Base-by-base conservation (phyloP, 2,888 invertebrate species). In the Drosophila koepferae region DNA sequence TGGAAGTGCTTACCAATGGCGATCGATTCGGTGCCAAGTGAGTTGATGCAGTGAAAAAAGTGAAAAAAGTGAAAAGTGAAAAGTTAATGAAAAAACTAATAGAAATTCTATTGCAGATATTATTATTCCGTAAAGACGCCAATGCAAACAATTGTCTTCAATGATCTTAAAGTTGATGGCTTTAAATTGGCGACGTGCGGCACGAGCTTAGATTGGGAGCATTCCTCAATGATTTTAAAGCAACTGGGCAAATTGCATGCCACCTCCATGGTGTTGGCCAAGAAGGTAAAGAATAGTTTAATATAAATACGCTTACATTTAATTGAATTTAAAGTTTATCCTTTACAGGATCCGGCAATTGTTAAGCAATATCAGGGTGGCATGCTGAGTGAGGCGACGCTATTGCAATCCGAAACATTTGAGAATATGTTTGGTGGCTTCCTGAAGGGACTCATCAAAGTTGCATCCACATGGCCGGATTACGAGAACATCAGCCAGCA, bases 181-280 rank as follows among this genome's bases (percentile, higher is more conserved):
- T 95, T 92, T 75, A 90, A 91, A 14, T 93, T 94, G 91, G 93
- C 94, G 0, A 93, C 94, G 54, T 93, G 95, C n/a, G 93, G 93
- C 60, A 69, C 89, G 38, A 95, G 95, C 3, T 91, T 95, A 38
- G 94, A 95, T 86, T 91, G 94, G 74, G 86, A 91, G 1, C 95
- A 95, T 79, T 93, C 93, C 66, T 83, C 92, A 40, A 68, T 94
- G 54, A 93, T 94, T 1, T 81, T 95, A 5, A 92, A 93, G 62
- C 94, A 94, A 76, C 87, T 95, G 74, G 95, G 94, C 0, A 93
- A 92, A 66, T 93, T 94, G 74, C 95, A 95, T 78, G 95, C 94
- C 1, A 92, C 93, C 16, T 94, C 95, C 0, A 93, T 94, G 63
- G 93, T 94, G 36, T 80, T 95, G 56, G 93, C 92, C 61, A 94